phyloP scores from a whole-genome alignment of 1,140 invertebrate species.

The Drosophila kikkawai region DNA sequence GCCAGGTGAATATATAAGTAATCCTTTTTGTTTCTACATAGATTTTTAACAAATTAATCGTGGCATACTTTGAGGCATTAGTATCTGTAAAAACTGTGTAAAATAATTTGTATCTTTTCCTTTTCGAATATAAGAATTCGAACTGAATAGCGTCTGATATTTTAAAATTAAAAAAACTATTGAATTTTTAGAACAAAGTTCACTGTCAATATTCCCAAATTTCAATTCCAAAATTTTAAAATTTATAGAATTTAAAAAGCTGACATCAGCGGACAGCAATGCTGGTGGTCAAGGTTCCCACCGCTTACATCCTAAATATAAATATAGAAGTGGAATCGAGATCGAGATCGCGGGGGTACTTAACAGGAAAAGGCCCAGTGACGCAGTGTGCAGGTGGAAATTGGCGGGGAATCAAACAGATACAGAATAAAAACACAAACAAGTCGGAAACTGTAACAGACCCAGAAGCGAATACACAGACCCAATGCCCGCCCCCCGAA shows the following conservation, averaged over 20 bases:
- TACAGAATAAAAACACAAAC: slow-evolving; percentile 37
- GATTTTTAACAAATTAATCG: not conserved
- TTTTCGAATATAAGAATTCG: not conserved
- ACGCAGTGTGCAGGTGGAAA: slow-evolving; percentile 76
- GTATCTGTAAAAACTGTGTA: not conserved
- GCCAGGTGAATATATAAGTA: not conserved
- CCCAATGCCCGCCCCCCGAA: slow-evolving; percentile 23
- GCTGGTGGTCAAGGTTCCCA: slow-evolving; percentile 71
- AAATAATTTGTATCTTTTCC: not conserved
- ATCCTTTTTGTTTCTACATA: no score
- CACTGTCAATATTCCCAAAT: not conserved
- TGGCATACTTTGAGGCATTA: slow-evolving; percentile 21
- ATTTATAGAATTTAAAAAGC: slow-evolving; percentile 35
- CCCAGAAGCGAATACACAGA: slow-evolving; percentile 26
- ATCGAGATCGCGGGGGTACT: slow-evolving; percentile 42
- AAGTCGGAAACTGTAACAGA: slow-evolving; percentile 27
- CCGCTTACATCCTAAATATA: slow-evolving; percentile 64
- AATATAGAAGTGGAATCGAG: slow-evolving; percentile 48
- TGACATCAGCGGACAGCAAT: slow-evolving; percentile 73
- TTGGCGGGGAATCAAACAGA: slow-evolving; percentile 61
- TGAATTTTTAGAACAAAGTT: not conserved
- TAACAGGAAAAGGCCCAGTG: slow-evolving; percentile 69
- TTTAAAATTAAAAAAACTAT: not conserved
- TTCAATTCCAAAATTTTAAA: not conserved
- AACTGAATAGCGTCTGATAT: no score